Base-by-base conservation (phyloP, 2,888 invertebrate genomes). In the Meganola albula region DNA sequence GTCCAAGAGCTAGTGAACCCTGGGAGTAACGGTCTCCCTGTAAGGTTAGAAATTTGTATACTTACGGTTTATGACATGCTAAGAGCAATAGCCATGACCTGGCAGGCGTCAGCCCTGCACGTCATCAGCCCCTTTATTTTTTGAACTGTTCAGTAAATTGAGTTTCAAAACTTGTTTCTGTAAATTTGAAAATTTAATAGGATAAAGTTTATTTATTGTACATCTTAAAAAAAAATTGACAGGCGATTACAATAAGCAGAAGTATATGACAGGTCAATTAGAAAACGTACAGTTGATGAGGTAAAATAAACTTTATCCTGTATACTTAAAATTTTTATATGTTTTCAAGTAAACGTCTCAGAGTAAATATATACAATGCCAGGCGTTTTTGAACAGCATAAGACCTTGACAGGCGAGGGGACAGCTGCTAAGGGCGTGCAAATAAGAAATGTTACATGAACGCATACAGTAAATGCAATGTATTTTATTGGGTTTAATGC, bases 1-100 rank as follows among this genome's bases (percentile, higher is more conserved):
- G 54, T n/a, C n/a, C n/a, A n/a, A 30, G 30, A 25, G 25, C 31
- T 18, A 13, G 11, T 24, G 24, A 31, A 31, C 25, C 27, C 33
- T 22, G 21, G 8, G 33, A 33, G 27, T 22, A 23, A 27, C 27
- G 26, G 27, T 22, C 22, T 27, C n/a, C 27, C 23, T 23, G 23
- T 23, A 23, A 23, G 23, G 23, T 7, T 23, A 23, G 7, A 23
- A 10, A 23, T 23, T 11, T 33, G 26, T 33, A 22, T n/a, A 33
- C 21, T 33, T 12, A 33, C 11, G 27, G 27, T 26, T 27, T 25
- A 31, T 31, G n/a, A 20, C 31, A 31, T 12, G 8, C 25, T 31
- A 31, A 31, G 31, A 12, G 20, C 31, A 25, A 31, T 31, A 31
- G 20, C 25, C 31, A 31, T 31, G 31, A 25, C 31, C 25, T 31